These are phyloP conservation scores for Phyllostomus hastatus DNA, from an alignment of 2,113 vertebrate species.

Conservation along the genomic window DNA sequence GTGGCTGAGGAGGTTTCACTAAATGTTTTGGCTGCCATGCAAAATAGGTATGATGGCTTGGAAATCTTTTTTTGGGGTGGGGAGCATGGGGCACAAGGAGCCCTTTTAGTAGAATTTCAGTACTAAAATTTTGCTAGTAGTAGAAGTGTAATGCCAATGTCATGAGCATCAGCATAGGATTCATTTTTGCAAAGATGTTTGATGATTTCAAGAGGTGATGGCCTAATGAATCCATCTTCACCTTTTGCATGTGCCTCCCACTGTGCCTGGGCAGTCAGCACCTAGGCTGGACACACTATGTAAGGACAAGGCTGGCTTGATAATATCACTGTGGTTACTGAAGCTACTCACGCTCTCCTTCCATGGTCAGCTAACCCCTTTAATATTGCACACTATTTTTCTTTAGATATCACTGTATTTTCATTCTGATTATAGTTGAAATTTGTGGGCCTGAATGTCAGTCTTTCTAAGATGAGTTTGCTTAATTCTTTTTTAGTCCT, in stretches of 20 bases:
- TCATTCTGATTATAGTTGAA: slow-evolving; percentile 8
- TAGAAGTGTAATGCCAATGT: not conserved
- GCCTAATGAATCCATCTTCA: not conserved
- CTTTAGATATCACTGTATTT: not conserved
- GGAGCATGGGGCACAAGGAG: not conserved
- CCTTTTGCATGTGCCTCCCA: not conserved
- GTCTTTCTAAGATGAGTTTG: slow-evolving; percentile 32
- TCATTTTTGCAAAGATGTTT: not conserved
- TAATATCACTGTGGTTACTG: not conserved
- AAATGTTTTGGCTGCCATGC: not conserved
- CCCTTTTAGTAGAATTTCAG: not conserved
- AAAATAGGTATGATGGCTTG: not conserved
- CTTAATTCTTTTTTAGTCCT: slow-evolving; percentile 56
- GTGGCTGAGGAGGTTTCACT: not conserved
- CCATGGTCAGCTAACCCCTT: not conserved
- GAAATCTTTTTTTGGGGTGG: not conserved
- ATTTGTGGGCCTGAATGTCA: not conserved
- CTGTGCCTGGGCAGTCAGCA: not conserved
- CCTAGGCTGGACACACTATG: not conserved
- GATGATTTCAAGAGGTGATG: not conserved
- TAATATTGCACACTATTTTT: not conserved
- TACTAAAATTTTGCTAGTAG: not conserved
- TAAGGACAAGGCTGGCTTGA: not conserved
- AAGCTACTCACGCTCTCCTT: not conserved
- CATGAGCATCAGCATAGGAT: not conserved